These are phyloP conservation scores for Alauda arvensis DNA, from an alignment of 2,797 vertebrate genomes.

Conservation along the genomic window DNA sequence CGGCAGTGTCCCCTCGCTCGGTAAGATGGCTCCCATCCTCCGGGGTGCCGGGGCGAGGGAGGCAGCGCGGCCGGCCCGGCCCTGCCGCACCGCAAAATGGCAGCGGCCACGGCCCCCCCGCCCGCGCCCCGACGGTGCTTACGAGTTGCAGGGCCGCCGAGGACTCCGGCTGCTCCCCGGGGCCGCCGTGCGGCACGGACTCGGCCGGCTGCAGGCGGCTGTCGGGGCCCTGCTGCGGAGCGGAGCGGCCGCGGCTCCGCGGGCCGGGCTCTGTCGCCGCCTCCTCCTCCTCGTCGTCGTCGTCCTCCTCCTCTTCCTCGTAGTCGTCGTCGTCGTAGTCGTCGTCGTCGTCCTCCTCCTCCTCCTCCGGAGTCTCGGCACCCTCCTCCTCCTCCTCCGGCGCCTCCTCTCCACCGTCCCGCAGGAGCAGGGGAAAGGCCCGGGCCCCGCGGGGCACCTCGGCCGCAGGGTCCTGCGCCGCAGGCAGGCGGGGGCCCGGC, in stretches of 20 bases:
- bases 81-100: constrained; percentile 27
- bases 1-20: neutral
- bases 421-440: constrained; percentile 43
- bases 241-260: neutral
- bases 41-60: neutral
- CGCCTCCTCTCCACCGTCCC: constrained; percentile 47
- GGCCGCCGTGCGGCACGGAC: neutral
- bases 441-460: neutral
- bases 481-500: neutral
- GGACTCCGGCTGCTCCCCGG: neutral
- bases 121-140: neutral
- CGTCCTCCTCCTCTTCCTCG: neutral
- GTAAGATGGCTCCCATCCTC: constrained; percentile 31
- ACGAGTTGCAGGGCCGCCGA: constrained; percentile 48
- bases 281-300: neutral
- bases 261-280: neutral
- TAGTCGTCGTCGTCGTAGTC: neutral
- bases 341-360: neutral
- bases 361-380: constrained; percentile 16
- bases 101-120: constrained; percentile 22
- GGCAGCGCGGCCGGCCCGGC: neutral
- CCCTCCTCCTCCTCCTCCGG: neutral
- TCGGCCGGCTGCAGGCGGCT: neutral
- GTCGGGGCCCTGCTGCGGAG: neutral
- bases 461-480: neutral